Base-by-base conservation (phyloP, 2,113 vertebrate species). In the Sakesphorus luctuosus region DNA sequence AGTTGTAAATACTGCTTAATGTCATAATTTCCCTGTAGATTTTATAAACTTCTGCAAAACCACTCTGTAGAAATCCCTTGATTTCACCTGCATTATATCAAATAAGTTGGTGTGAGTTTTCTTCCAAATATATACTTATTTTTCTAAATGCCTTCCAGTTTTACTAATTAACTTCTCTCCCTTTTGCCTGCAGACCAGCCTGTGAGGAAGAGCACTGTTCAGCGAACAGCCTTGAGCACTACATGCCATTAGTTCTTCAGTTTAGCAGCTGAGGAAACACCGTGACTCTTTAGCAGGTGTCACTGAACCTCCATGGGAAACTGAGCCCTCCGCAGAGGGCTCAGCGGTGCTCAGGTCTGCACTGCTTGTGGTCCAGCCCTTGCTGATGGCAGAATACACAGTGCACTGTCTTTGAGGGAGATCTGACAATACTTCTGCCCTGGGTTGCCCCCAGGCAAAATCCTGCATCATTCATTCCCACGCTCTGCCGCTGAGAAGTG, bases 381-480 rank as follows among this genome's bases (percentile, higher is more conserved):
- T 80, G n/a, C 0, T 52, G 84, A 84, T 4, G 24, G 55, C 75
- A 77, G 53, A 36, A 56, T 36, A 36, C 33, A 44, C 46, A 38
- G 10, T 13, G 36, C 23, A 23, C 44, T n/a, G 7, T 9, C 79
- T 92, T 87, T 88, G 78, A 62, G 49, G 1, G 1, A 84, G 80
- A 74, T 90, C 88, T 83, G 63, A 74, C 63, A 74, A 55, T 2
- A 29, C 8, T 84, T 68, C 84, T 77, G 89, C 94, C 80, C 21
- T 63, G 56, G 56, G 73, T 75, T 81, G 38, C 89, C 92, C 94
- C n/a, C 76, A 81, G 93, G 93, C 96, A 94, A 94, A 92, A 97
- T 77, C 50, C 50, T 74, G 63, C 73, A 76, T 67, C 59, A 43
- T 66, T 84, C 3, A 2, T 84, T 90, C 79, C 55, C 50, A 31